Evolutionary conservation across 2,113 vertebrate genomes (phyloP).

Genomic region (Seriola rivoliana): DNA sequence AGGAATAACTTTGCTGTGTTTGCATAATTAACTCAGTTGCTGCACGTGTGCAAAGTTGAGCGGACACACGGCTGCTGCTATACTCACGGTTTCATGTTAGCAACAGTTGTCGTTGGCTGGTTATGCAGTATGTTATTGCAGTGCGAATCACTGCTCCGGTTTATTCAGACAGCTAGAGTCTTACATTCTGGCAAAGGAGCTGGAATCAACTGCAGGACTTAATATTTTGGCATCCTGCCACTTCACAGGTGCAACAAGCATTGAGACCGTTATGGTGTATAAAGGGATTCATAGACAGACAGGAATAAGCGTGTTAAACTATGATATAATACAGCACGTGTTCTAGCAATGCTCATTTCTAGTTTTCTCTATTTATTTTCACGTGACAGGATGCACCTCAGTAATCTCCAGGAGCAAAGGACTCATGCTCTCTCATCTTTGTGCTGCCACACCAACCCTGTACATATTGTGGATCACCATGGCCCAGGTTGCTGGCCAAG

Average conservation of each 20-base stretch:
- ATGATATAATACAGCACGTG: not conserved
- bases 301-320: not conserved
- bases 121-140: slow-evolving; percentile 1
- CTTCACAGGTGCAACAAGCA: slow-evolving; percentile 32
- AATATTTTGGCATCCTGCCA: slow-evolving; percentile 13
- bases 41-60: slow-evolving; percentile 41
- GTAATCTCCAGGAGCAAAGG: slow-evolving; percentile 47
- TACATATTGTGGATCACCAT: slow-evolving; percentile 88
- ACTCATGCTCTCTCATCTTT: slow-evolving; percentile 86
- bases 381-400: slow-evolving; percentile 43
- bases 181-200: not conserved
- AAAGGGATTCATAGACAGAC: not conserved
- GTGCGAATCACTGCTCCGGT: not conserved
- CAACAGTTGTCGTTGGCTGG: not conserved
- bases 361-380: not conserved
- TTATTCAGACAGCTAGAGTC: not conserved
- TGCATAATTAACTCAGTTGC: slow-evolving; percentile 36
- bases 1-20: slow-evolving; percentile 7
- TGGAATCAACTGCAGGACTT: not conserved
- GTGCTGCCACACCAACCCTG: slow-evolving; percentile 77
- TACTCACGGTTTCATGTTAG: not conserved
- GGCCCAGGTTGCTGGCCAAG: slow-evolving; percentile 92
- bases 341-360: no score
- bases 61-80: not conserved
- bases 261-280: not conserved